Evolutionary conservation across 2,888 invertebrate genomes (phyloP).

Genomic region (Aspidapion aeneum): DNA sequence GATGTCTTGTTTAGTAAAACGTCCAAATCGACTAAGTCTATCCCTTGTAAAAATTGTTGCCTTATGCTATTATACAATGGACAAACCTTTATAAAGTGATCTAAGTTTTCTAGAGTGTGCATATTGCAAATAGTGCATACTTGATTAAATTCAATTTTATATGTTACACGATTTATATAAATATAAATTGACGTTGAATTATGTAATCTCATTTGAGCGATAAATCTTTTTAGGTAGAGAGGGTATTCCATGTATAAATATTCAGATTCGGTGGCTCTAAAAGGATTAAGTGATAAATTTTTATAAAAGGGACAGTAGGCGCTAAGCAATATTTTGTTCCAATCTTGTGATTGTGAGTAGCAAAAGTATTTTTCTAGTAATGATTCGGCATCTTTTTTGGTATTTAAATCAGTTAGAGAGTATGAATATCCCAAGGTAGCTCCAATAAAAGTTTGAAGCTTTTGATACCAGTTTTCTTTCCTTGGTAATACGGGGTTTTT

Average conservation of each 20-base stretch:
- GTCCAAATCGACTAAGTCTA: neutral
- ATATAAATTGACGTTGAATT: neutral
- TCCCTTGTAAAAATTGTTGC: neutral
- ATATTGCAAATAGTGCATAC: neutral
- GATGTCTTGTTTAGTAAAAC: neutral
- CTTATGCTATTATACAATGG: neutral
- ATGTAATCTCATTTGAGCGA: neutral
- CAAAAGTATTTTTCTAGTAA: neutral
- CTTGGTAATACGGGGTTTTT: neutral
- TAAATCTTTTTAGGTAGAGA: neutral
- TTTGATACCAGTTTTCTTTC: neutral
- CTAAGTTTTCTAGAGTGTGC: neutral
- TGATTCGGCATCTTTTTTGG: neutral
- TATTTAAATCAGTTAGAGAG: neutral
- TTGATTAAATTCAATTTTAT: neutral
- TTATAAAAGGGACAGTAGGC: neutral
- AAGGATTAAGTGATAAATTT: neutral
- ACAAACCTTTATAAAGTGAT: neutral
- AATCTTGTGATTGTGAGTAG: neutral
- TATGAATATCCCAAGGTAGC: neutral
- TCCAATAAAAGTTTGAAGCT: neutral
- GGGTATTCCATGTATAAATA: too few relatives aligned
- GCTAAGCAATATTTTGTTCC: neutral
- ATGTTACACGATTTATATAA: neutral
- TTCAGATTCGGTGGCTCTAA: too few relatives aligned